Evolutionary conservation across 2,113 vertebrate genomes (phyloP).

Genomic region (Seriola dumerili): DNA sequence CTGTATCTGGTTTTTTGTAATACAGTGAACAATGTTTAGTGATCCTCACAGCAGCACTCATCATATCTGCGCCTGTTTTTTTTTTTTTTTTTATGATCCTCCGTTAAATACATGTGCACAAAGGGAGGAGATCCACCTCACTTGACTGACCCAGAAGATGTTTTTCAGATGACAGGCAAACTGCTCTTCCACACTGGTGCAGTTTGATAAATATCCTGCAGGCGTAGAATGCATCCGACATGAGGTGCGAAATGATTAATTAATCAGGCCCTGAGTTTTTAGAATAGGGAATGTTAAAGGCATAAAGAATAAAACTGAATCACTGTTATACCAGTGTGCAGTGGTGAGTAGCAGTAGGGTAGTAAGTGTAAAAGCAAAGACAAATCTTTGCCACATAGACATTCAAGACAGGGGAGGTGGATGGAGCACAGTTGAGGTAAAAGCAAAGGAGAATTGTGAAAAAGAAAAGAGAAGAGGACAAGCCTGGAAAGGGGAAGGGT

Average conservation of each 20-base stretch:
- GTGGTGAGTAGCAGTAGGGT: not conserved
- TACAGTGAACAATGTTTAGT: not conserved
- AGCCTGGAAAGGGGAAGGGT: slow-evolving; percentile 41
- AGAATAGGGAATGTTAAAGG: not conserved
- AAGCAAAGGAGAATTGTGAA: slow-evolving; percentile 2
- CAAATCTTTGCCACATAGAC: not conserved
- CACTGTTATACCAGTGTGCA: not conserved
- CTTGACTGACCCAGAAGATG: slow-evolving; percentile 12
- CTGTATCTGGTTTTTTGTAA: not conserved
- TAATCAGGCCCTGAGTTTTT: not conserved
- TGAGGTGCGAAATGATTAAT: slow-evolving; percentile 11
- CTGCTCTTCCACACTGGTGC: slow-evolving; percentile 7
- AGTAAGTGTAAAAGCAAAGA: not conserved
- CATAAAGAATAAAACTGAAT: not conserved
- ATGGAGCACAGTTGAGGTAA: slow-evolving; percentile 11
- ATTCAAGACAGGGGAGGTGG: not conserved
- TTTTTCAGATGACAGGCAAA: slow-evolving; percentile 15
- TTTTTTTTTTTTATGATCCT: not conserved
- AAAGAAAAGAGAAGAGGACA: slow-evolving; percentile 29
- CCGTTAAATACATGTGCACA: not conserved
- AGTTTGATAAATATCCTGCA: slow-evolving; percentile 33
- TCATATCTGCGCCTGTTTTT: not conserved
- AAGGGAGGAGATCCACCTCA: not conserved
- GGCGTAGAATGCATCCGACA: slow-evolving; percentile 7
- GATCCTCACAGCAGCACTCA: not conserved